phyloP scores from a whole-genome alignment of 2,888 invertebrate species.

The Busseola fusca region DNA sequence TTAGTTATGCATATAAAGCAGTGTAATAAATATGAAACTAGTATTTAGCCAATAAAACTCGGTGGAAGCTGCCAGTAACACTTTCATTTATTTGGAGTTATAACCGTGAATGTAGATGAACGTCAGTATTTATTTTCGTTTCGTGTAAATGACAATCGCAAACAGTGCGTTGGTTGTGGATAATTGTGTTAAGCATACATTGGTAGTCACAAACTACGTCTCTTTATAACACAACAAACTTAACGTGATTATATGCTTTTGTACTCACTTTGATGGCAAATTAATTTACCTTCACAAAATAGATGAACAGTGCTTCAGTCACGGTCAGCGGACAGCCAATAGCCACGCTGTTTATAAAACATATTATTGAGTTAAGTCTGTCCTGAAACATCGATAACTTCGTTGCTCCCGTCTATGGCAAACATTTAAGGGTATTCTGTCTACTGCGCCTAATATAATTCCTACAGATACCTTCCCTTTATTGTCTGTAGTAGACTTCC shows the following conservation, averaged over 20 bases:
- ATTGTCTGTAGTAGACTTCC: conserved; percentile 33
- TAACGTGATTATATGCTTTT: conserved; percentile 9
- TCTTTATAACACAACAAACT: conserved; percentile 1
- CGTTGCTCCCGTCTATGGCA: conserved; percentile 37
- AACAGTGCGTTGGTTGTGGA: conserved; percentile 26
- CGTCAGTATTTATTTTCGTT: conserved; percentile 36
- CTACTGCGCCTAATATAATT: conserved; percentile 46
- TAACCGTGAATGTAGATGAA: conserved; percentile 29
- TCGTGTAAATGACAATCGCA: conserved; percentile 36
- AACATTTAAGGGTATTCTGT: conserved; percentile 41
- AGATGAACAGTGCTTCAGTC: conserved; percentile 11
- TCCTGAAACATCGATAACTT: conserved; percentile 43
- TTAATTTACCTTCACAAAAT: conserved; percentile 34
- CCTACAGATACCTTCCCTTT: conserved; percentile 34
- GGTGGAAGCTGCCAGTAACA: conserved; percentile 42
- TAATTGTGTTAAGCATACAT: conserved; percentile 32
- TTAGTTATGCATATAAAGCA: conserved; percentile 27
- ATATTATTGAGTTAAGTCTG: conserved; percentile 47
- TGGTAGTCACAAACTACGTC: neutral
- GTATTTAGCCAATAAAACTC: conserved; percentile 48
- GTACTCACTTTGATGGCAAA: conserved; percentile 19
- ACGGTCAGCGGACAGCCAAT: conserved; percentile 15
- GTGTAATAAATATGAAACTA: conserved; percentile 47
- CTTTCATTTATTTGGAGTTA: conserved; percentile 46
- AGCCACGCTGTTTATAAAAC: conserved; percentile 47